phyloP scores from a whole-genome alignment of 1,140 invertebrate species.

The Anastrepha ludens region DNA sequence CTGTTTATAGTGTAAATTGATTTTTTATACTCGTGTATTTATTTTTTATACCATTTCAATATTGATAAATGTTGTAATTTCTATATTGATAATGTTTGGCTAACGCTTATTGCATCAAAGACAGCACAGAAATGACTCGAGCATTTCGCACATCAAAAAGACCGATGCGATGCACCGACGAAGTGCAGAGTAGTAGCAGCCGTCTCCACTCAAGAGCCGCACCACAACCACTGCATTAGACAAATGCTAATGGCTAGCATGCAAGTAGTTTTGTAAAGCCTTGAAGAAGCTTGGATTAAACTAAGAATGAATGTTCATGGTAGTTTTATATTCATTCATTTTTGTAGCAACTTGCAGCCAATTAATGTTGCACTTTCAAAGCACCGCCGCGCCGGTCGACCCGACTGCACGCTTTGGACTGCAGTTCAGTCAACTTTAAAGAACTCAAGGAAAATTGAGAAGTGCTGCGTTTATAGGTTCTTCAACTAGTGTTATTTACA shows the following conservation, averaged over 20 bases:
- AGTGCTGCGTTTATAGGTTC: background rate
- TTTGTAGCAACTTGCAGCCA: conserved; percentile 7
- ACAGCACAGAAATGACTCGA: background rate
- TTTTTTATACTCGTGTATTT: background rate
- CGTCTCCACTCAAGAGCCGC: background rate
- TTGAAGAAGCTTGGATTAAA: conserved; percentile 33
- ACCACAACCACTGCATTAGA: conserved; percentile 44
- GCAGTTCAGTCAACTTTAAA: conserved; percentile 52
- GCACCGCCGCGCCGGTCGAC: background rate
- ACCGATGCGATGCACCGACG: background rate
- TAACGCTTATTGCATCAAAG: background rate
- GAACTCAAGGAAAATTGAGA: conserved; percentile 54
- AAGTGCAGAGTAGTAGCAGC: background rate
- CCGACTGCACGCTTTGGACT: background rate
- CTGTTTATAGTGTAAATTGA: too few relatives aligned
- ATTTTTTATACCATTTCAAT: background rate
- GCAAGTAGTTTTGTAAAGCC: background rate
- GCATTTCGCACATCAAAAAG: conserved; percentile 25
- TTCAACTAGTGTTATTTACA: background rate
- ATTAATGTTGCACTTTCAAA: conserved; percentile 17
- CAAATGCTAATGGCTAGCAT: conserved; percentile 42
- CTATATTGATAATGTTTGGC: background rate
- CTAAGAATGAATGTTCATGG: background rate
- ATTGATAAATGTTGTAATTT: background rate
- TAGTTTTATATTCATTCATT: background rate